Conservation (phyloP, 2,113 vertebrate species). For the Cephalopterus ornatus region DNA sequence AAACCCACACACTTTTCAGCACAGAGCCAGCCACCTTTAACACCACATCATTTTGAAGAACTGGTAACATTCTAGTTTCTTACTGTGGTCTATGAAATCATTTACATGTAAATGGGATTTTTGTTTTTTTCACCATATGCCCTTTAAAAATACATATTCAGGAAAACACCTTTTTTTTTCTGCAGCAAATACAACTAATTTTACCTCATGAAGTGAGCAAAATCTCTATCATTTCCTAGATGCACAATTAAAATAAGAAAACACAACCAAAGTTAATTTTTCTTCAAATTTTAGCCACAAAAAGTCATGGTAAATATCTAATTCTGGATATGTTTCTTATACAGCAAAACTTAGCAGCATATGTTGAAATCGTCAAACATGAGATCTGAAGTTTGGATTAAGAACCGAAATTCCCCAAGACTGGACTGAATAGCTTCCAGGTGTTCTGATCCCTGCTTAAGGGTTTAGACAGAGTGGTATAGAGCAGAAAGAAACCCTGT, state of each 20-base stretch:
- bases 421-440: not conserved
- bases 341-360: not conserved
- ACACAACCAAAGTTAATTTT: not conserved
- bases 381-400: not conserved
- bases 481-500: not conserved
- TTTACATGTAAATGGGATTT: constrained; percentile 50
- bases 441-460: not conserved
- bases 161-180: constrained; percentile 25
- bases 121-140: constrained; percentile 9
- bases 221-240: constrained; percentile 24
- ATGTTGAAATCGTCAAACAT: not conserved
- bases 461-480: not conserved
- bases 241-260: constrained; percentile 49
- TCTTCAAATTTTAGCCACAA: not conserved
- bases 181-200: constrained; percentile 44
- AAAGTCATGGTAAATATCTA: not conserved
- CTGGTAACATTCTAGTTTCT: constrained; percentile 16
- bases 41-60: constrained; percentile 25
- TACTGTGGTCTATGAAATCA: constrained; percentile 2
- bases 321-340: not conserved
- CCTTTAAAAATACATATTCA: constrained; percentile 50
- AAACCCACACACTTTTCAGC: not conserved
- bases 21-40: constrained; percentile 12
- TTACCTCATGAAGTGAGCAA: constrained; percentile 55
- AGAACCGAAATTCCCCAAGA: not conserved